Percentiles rank a stretch among this genome's conserved stretches.
These are phyloP conservation scores for Leptinotarsa haldemani DNA, from an alignment of 2,888 invertebrate genomes.

Conservation along the genomic window DNA sequence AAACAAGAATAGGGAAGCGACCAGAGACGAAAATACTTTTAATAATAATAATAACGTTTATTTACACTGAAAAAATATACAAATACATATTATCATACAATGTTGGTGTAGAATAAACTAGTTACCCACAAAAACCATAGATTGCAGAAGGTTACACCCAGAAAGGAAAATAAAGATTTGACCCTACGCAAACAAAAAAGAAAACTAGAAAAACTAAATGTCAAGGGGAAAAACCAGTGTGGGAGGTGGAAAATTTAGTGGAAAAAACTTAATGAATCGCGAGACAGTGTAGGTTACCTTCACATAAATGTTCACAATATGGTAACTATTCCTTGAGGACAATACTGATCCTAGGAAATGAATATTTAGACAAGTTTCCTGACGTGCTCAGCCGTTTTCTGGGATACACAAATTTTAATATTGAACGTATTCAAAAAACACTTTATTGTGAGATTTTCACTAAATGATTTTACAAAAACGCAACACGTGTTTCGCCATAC, in stretches of 20 bases:
- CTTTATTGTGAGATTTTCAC: too few species aligned
- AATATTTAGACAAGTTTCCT: background rate
- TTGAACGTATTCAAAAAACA: background rate
- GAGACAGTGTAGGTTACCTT: background rate
- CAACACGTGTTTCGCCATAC: too few species aligned
- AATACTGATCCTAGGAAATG: background rate
- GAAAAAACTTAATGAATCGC: background rate
- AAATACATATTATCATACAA: too few species aligned
- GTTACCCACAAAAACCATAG: too few species aligned
- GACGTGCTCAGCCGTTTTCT: background rate
- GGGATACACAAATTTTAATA: background rate
- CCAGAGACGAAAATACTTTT: background rate
- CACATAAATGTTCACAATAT: background rate
- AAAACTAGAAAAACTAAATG: background rate
- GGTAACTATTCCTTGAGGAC: background rate
- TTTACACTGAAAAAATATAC: too few species aligned
- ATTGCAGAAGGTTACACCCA: too few species aligned
- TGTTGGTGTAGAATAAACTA: too few species aligned
- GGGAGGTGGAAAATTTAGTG: background rate
- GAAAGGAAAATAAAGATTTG: too few species aligned
- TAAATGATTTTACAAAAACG: too few species aligned
- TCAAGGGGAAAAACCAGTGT: background rate
- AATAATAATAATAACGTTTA: background rate
- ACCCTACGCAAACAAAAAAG: too few species aligned
- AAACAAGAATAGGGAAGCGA: background rate